Evolutionary conservation across 2,797 vertebrate species (phyloP), one percentile per base, ranked within the genome.

Genomic region (Peromyscus eremicus): DNA sequence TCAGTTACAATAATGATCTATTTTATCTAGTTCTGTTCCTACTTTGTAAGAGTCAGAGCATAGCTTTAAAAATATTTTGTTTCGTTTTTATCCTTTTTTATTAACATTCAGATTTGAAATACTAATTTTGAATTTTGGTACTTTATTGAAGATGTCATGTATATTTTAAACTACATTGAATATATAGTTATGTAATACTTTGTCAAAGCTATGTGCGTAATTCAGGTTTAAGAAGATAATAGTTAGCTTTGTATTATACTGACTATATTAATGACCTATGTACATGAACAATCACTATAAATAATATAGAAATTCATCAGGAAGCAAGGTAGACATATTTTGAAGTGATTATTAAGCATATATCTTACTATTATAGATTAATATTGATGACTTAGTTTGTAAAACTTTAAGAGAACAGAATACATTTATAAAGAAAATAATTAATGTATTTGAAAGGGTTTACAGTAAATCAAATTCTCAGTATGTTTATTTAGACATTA

Each of bases 91-190:
- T 4, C 89, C 52, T 14, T 52, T 52, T 52, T 52, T 52, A 52
- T 52, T 52, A 90, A n/a, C 5, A 76, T 23, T 92, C 13, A 77
- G 84, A 64, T 64, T 93, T 95, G n/a, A 92, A 57, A 52, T 83
- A 86, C 6, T 97, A 80, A 79, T 93, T 95, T 94, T 89, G 13
- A 94, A 34, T 71, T 86, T 34, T 52, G 0, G 13, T 95, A 17
- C 14, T 83, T 86, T 11, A 60, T 40, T 86, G 49, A 6, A 91
- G 19, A 55, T 89, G 46, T 25, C 4, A 5, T 79, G 0, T 92
- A 37, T 89, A 64, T 84, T 94, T 94, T 60, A 14, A 91, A 73
- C 32, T 66, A 12, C 52, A 17, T 11, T 94, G 2, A 5, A 92
- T 90, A 23, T 46, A 76, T 81, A 91, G 80, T 94, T 89, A 81